phyloP scores from a whole-genome alignment of 2,888 invertebrate species.

The Bruchidius siliquastri region DNA sequence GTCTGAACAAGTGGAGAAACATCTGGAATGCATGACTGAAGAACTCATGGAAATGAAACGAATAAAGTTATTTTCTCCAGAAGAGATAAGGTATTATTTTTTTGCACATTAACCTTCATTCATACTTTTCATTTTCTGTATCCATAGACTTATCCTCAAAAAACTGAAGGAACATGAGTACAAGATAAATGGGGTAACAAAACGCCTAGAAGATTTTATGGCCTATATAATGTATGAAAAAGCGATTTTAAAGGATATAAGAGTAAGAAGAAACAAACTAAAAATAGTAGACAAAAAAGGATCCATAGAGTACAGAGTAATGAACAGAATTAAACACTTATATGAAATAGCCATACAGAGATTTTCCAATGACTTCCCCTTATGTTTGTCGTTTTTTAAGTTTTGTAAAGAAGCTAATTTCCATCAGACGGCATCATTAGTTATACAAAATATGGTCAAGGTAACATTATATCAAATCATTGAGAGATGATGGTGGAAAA shows the following conservation, averaged over 20 bases:
- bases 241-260: slow-evolving; percentile 61
- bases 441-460: slow-evolving; percentile 60
- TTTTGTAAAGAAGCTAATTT: slow-evolving; percentile 68
- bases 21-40: slow-evolving; percentile 72
- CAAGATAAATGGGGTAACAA: slow-evolving; percentile 62
- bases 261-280: slow-evolving; percentile 55
- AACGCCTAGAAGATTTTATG: slow-evolving; percentile 66
- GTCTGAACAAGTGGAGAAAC: slow-evolving; percentile 77
- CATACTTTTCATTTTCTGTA: background rate
- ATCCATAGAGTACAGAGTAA: slow-evolving; percentile 64
- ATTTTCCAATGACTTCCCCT: slow-evolving; percentile 66
- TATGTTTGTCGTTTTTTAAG: slow-evolving; percentile 75
- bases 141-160: slow-evolving; percentile 61
- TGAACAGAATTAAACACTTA: slow-evolving; percentile 66
- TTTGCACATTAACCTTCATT: background rate
- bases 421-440: slow-evolving; percentile 52
- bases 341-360: slow-evolving; percentile 66
- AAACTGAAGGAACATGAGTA: slow-evolving; percentile 69
- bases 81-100: slow-evolving; percentile 62
- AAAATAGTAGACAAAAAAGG: slow-evolving; percentile 58
- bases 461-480: slow-evolving; percentile 47
- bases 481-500: slow-evolving; percentile 29
- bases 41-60: slow-evolving; percentile 77
- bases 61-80: slow-evolving; percentile 62
- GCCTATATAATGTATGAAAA: slow-evolving; percentile 69